Conservation (phyloP, 2,113 vertebrate species). For the Pygoscelis adeliae region DNA sequence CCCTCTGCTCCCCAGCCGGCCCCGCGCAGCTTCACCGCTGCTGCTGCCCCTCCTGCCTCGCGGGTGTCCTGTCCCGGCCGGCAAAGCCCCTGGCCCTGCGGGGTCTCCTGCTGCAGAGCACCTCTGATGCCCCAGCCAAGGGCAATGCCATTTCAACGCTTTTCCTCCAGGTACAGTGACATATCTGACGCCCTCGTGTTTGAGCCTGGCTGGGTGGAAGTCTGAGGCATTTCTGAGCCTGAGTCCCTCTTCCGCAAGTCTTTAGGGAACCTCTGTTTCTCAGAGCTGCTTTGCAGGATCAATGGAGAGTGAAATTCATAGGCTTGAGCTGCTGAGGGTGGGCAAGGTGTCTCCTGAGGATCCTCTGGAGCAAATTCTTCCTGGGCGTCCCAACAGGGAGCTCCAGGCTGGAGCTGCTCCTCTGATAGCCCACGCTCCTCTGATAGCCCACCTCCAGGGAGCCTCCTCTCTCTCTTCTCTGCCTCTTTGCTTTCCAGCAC, state of each 20-base stretch:
- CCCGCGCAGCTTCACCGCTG: fast-evolving
- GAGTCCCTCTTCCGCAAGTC: background rate
- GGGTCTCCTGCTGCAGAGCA: background rate
- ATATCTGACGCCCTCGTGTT: fast-evolving
- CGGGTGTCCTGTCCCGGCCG: fast-evolving
- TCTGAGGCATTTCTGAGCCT: background rate
- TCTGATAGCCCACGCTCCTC: background rate
- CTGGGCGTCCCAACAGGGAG: background rate
- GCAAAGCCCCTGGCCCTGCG: background rate
- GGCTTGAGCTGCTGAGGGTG: background rate
- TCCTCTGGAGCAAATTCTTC: background rate
- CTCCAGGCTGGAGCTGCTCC: background rate
- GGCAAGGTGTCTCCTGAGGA: slow-evolving; percentile 23
- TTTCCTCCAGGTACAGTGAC: background rate
- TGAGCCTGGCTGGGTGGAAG: background rate
- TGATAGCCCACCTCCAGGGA: background rate
- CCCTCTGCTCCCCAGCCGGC: background rate
- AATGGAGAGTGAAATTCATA: background rate
- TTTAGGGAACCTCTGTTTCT: background rate
- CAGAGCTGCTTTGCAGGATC: background rate
- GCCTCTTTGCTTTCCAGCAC: background rate
- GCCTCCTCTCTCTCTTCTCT: background rate
- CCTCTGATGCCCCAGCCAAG: background rate
- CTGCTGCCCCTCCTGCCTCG: background rate
- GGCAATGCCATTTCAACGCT: background rate